A percentile compares a stretch with the other conserved stretches of the same genome.
These are phyloP conservation scores for Zosterops lateralis DNA, from an alignment of 2,113 vertebrate species.

Conservation along the genomic window DNA sequence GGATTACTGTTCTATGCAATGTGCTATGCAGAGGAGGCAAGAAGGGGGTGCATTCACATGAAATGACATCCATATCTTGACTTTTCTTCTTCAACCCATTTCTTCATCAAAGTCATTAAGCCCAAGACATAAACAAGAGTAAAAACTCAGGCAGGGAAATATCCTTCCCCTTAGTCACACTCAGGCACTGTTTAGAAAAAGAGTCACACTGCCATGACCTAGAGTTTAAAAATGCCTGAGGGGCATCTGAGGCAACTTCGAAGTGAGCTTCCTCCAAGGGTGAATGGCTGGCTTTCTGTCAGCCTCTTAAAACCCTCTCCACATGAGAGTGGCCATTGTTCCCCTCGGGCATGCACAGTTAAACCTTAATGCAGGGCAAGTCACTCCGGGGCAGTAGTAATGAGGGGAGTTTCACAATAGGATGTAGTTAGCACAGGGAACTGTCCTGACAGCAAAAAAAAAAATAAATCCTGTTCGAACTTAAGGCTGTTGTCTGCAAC, in stretches of 20 bases:
- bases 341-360: background rate
- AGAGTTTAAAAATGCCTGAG: background rate
- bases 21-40: background rate
- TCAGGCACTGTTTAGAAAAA: background rate
- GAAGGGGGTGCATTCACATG: background rate
- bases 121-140: background rate
- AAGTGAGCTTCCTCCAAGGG: background rate
- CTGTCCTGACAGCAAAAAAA: background rate
- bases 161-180: background rate
- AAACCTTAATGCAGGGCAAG: background rate
- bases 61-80: background rate
- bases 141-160: background rate
- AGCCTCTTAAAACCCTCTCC: background rate
- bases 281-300: background rate
- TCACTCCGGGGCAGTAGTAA: background rate
- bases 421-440: background rate
- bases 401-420: background rate
- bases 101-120: background rate
- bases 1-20: background rate
- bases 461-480: background rate
- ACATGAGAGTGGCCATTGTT: background rate
- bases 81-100: background rate
- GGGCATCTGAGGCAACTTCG: background rate
- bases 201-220: background rate
- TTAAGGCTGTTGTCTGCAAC: background rate